phyloP scores from a whole-genome alignment of 2,888 invertebrate genomes.

The Criorhina ranunculi region DNA sequence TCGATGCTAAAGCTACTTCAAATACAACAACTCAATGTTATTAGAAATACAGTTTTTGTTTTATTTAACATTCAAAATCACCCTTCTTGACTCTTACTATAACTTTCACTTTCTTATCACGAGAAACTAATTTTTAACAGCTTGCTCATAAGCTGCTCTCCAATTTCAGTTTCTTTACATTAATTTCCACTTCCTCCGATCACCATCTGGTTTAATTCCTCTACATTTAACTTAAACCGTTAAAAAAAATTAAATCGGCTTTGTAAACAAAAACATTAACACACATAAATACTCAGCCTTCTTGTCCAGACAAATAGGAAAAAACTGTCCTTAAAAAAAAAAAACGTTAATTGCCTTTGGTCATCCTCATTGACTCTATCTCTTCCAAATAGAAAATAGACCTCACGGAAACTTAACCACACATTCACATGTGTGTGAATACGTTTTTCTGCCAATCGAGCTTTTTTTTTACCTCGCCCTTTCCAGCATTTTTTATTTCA shows the following conservation, averaged over 20 bases:
- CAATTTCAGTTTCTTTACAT: background rate
- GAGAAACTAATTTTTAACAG: background rate
- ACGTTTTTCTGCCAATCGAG: conserved; percentile 56
- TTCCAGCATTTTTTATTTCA: conserved; percentile 32
- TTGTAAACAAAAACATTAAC: background rate
- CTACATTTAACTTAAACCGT: background rate
- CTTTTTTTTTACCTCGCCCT: conserved; percentile 2
- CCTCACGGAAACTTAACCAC: conserved; percentile 18
- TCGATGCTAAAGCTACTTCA: too few species aligned
- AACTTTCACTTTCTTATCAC: too few species aligned
- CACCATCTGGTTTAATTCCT: conserved; percentile 1
- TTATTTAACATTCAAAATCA: too few species aligned
- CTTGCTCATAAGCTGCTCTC: background rate
- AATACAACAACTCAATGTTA: too few species aligned
- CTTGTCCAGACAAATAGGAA: background rate
- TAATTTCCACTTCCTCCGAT: background rate
- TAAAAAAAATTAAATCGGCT: background rate
- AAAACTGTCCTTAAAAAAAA: background rate
- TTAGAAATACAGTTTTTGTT: too few species aligned
- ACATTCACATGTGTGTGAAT: conserved; percentile 34
- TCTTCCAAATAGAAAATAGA: conserved; percentile 23
- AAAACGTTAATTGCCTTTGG: conserved; percentile 53
- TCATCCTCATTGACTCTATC: conserved; percentile 18
- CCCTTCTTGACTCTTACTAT: too few species aligned
- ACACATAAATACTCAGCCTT: background rate